Percentiles rank a stretch among this genome's conserved stretches.
These are phyloP conservation scores for Drosophila albomicans DNA, from an alignment of 1,140 invertebrate genomes.

Conservation along the genomic window DNA sequence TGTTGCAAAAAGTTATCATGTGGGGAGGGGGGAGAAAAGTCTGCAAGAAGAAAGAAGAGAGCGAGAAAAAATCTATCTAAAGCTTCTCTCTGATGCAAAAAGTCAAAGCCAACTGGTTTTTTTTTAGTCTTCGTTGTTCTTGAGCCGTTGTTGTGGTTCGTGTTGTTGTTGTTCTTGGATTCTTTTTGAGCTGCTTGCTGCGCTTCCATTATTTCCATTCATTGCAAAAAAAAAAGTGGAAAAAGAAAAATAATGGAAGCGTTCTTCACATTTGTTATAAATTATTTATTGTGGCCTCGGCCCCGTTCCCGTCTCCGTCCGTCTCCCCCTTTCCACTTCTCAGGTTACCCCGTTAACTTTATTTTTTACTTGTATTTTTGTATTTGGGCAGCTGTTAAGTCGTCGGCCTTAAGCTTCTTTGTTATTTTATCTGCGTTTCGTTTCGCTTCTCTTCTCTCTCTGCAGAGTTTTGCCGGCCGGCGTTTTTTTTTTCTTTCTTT, in stretches of 20 bases:
- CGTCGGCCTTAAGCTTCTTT: conserved; percentile 40
- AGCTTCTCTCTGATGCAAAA: conserved; percentile 32
- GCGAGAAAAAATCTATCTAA: conserved; percentile 7
- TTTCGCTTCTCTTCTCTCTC: conserved; percentile 4
- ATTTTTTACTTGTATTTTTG: conserved; percentile 18
- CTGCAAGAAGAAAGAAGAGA: conserved; percentile 20
- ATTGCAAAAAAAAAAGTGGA: conserved; percentile 22
- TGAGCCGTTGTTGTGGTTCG: conserved; percentile 21
- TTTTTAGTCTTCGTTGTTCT: conserved; percentile 27
- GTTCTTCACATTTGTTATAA: conserved; percentile 49
- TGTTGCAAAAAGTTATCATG: conserved; percentile 23
- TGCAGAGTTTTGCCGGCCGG: conserved; percentile 51
- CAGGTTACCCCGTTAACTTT: conserved; percentile 13
- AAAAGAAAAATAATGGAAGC: conserved; percentile 7
- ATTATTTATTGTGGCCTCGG: conserved; percentile 46
- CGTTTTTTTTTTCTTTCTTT: conserved; percentile 32
- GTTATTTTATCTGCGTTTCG: conserved; percentile 21
- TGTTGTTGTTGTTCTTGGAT: conserved; percentile 18
- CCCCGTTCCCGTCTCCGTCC: not conserved
- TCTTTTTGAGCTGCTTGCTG: conserved; percentile 28
- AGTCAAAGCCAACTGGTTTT: conserved; percentile 53
- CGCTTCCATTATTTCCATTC: conserved; percentile 31
- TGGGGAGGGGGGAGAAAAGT: conserved; percentile 20
- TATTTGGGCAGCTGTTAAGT: conserved; percentile 47
- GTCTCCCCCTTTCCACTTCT: not conserved